These are phyloP conservation scores for Neogale vison DNA, from an alignment of 2,113 vertebrate species.

Conservation along the genomic window DNA sequence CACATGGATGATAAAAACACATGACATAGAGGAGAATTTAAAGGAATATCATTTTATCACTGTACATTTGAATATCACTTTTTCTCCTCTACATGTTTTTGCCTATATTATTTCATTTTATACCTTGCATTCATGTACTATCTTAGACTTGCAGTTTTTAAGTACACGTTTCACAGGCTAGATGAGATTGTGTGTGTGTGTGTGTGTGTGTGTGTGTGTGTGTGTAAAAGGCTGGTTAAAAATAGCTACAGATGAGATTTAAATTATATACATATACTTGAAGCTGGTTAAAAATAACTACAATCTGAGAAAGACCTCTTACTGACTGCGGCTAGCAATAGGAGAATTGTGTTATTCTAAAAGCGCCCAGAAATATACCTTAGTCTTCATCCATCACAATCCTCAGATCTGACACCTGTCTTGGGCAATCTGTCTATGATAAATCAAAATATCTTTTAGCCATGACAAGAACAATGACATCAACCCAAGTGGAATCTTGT, in stretches of 20 bases:
- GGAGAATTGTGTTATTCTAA: not conserved
- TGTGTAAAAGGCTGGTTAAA: conserved; percentile 11
- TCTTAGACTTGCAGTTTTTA: conserved; percentile 35
- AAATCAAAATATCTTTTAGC: conserved; percentile 11
- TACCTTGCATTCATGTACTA: not conserved
- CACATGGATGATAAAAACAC: not conserved
- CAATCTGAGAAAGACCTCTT: conserved; percentile 48
- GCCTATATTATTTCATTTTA: conserved; percentile 2
- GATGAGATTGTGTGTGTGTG: not conserved
- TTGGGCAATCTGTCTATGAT: not conserved
- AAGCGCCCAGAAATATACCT: not conserved
- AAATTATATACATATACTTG: not conserved
- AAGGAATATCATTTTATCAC: not conserved
- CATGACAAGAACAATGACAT: not conserved
- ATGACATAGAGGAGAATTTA: not conserved
- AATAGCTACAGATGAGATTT: not conserved
- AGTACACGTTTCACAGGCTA: conserved; percentile 50
- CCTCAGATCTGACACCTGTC: not conserved
- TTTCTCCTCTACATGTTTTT: conserved; percentile 16
- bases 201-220: too few species aligned
- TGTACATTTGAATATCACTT: not conserved
- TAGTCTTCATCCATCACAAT: not conserved
- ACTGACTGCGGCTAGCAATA: not conserved
- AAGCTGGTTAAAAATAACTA: conserved; percentile 53
- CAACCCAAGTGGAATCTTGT: not conserved